A percentile compares a stretch with the other conserved stretches of the same genome.
These are phyloP conservation scores for Pygoscelis antarcticus DNA, from an alignment of 2,113 vertebrate species.

Conservation along the genomic window DNA sequence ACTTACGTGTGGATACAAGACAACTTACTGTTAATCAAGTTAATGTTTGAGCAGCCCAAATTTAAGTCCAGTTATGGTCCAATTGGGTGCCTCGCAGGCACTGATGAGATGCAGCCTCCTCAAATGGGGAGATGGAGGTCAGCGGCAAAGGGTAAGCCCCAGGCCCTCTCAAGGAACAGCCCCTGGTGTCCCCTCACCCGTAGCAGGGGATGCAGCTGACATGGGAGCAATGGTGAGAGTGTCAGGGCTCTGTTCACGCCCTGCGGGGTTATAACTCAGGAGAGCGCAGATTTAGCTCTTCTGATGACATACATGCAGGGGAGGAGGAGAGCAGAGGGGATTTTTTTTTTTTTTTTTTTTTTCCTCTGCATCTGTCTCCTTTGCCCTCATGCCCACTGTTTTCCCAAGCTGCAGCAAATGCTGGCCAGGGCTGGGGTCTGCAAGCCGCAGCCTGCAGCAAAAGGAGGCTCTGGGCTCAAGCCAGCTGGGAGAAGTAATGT, in stretches of 20 bases:
- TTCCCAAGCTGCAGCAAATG: neutral
- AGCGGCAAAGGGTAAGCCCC: fast-evolving
- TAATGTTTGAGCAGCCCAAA: neutral
- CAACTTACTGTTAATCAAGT: neutral
- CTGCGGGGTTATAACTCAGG: neutral
- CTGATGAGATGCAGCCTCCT: neutral
- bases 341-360: neutral
- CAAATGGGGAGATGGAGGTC: fast-evolving
- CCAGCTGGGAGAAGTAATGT: neutral
- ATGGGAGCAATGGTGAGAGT: neutral
- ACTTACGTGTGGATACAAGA: neutral
- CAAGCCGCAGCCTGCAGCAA: neutral
- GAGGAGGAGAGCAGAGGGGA: neutral
- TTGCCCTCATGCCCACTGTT: neutral
- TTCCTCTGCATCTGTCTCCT: neutral
- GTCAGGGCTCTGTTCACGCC: fast-evolving
- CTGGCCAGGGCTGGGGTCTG: no score
- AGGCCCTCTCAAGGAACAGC: neutral
- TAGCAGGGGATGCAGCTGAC: neutral
- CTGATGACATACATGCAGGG: fast-evolving
- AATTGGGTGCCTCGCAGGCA: fast-evolving
- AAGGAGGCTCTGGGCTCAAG: fast-evolving
- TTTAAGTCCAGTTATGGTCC: neutral
- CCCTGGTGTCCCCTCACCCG: neutral
- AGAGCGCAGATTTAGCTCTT: neutral